Evolutionary conservation across 2,113 vertebrate species (phyloP).

Genomic region (Oreochromis spilurus): DNA sequence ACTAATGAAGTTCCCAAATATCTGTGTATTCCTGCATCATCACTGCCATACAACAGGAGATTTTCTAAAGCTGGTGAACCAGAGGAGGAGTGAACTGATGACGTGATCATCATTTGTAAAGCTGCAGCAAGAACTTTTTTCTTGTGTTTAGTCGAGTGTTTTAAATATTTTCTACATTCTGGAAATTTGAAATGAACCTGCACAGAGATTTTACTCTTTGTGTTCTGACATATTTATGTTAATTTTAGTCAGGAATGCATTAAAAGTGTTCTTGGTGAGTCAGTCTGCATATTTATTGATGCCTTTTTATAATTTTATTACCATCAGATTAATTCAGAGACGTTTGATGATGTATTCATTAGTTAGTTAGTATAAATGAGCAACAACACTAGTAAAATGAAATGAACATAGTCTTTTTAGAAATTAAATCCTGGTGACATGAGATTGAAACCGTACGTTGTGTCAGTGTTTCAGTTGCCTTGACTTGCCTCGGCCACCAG

Average conservation of each 20-base stretch:
- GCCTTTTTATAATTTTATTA: neutral
- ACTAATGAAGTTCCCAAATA: neutral
- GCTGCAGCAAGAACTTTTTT: neutral
- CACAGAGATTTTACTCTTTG: neutral
- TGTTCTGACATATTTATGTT: neutral
- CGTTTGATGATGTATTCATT: neutral
- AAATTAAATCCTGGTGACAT: neutral
- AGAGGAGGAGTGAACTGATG: neutral
- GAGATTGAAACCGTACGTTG: rapidly evolving
- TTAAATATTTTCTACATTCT: neutral
- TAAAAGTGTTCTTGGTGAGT: neutral
- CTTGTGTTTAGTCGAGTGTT: neutral
- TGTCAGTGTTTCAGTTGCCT: neutral
- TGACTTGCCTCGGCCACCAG: neutral
- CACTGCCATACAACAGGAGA: rapidly evolving
- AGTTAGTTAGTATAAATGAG: neutral
- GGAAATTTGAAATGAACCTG: rapidly evolving
- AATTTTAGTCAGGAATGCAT: neutral
- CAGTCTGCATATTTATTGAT: neutral
- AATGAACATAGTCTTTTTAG: neutral
- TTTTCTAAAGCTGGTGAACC: neutral
- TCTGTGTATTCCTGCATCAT: neutral
- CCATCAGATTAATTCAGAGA: neutral
- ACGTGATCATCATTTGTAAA: neutral
- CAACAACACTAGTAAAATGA: neutral